Evolutionary conservation across 1,140 invertebrate species (phyloP).

Genomic region (Drosophila azteca): DNA sequence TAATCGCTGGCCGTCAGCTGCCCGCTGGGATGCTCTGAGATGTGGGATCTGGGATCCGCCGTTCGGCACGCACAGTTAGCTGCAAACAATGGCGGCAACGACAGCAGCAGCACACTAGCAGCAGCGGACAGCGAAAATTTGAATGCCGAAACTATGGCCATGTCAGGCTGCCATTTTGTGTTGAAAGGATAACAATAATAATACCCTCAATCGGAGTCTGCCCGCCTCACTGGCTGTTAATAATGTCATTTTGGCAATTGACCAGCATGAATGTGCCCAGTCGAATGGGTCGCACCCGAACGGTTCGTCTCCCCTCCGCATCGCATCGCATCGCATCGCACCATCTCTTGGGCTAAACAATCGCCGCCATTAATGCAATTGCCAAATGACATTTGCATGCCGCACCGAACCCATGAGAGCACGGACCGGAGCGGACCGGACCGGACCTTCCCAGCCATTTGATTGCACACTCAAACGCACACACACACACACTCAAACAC

Average conservation of each 20-base stretch:
- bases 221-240: constrained; percentile 63
- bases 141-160: constrained; percentile 60
- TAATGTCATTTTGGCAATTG: constrained; percentile 77
- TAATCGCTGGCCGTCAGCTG: constrained; percentile 68
- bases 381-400: constrained; percentile 73
- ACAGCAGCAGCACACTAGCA: constrained; percentile 6
- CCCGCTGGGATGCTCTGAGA: constrained; percentile 49
- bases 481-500: constrained; percentile 4
- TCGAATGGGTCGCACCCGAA: neutral
- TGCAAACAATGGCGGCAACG: constrained; percentile 62
- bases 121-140: constrained; percentile 46
- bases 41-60: constrained; percentile 7
- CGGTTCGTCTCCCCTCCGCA: neutral
- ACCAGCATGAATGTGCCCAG: constrained; percentile 73
- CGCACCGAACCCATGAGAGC: too few species aligned
- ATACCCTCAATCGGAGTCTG: constrained; percentile 65
- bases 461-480: constrained; percentile 32
- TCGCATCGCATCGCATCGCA: neutral
- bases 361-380: constrained; percentile 75
- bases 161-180: constrained; percentile 74
- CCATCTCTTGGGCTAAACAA: constrained; percentile 47
- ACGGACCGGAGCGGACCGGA: too few species aligned
- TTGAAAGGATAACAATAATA: constrained; percentile 79
- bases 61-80: constrained; percentile 71
- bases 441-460: constrained; percentile 53